Conservation (phyloP, 2,888 invertebrate genomes). For the Hololepta plana region DNA sequence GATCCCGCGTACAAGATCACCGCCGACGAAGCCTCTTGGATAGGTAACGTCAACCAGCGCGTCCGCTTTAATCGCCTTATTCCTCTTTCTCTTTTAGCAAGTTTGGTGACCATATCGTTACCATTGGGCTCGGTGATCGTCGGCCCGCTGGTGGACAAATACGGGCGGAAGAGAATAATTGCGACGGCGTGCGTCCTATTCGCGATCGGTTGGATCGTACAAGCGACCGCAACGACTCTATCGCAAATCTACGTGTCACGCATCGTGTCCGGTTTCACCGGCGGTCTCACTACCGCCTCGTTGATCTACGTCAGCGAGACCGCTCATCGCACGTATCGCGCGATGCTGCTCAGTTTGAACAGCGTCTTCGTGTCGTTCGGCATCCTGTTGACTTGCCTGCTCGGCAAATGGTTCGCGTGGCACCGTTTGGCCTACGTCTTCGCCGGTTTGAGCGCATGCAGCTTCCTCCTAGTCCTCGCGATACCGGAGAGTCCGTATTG, state of each 20-base stretch:
- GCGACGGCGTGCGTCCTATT: conserved; percentile 29
- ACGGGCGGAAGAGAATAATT: conserved; percentile 31
- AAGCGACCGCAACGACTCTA: conserved; percentile 26
- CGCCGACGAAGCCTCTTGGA: conserved; percentile 34
- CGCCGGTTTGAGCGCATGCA: conserved; percentile 20
- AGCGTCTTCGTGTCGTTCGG: conserved; percentile 39
- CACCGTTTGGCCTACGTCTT: conserved; percentile 29
- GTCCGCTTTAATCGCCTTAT: background rate
- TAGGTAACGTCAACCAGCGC: conserved; percentile 24
- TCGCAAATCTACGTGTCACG: conserved; percentile 31
- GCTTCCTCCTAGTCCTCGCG: conserved; percentile 22
- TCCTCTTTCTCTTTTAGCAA: conserved; percentile 26
- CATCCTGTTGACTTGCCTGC: conserved; percentile 32
- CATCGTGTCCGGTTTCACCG: conserved; percentile 29
- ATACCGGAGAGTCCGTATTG: conserved; percentile 40
- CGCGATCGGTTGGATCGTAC: conserved; percentile 30
- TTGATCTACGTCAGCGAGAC: conserved; percentile 40
- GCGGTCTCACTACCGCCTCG: conserved; percentile 32
- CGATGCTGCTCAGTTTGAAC: conserved; percentile 35
- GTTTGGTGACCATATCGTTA: conserved; percentile 33
- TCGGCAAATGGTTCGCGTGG: conserved; percentile 28
- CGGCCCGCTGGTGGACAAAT: conserved; percentile 37
- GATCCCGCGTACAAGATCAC: conserved; percentile 24
- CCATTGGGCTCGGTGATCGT: conserved; percentile 33
- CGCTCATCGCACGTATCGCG: conserved; percentile 31